These are phyloP conservation scores for Corythaeola cristata DNA, from an alignment of 2,113 vertebrate genomes.

Conservation along the genomic window DNA sequence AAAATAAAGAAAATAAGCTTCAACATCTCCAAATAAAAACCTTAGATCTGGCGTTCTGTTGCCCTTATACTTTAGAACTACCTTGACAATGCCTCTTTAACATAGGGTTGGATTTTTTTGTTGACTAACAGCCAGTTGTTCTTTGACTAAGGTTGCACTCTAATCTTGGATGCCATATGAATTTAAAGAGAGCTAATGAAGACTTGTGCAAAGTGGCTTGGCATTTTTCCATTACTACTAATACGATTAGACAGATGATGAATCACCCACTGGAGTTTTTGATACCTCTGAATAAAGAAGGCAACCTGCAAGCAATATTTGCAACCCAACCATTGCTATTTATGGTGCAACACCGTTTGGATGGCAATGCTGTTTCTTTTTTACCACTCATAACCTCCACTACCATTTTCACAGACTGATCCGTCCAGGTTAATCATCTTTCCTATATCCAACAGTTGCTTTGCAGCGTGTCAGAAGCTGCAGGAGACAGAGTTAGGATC, in stretches of 20 bases:
- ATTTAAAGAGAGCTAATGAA: neutral
- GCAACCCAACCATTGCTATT: neutral
- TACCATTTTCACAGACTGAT: neutral
- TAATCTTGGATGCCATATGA: neutral
- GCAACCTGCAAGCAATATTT: neutral
- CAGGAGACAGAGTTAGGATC: neutral
- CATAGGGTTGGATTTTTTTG: neutral
- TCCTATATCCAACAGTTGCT: neutral
- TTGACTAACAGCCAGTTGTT: fast-evolving
- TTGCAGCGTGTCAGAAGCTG: neutral
- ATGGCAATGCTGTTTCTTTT: neutral
- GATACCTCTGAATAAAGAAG: neutral
- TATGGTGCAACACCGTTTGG: neutral
- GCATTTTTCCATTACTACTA: neutral
- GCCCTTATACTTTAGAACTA: neutral
- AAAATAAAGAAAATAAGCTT: neutral
- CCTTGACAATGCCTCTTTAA: neutral
- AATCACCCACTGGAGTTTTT: neutral
- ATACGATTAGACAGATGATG: constrained; percentile 16
- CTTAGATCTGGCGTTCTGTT: neutral
- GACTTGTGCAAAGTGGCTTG: neutral
- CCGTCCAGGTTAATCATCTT: neutral
- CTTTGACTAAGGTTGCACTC: neutral
- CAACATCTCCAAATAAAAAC: neutral
- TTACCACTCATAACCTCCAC: neutral